Conservation (phyloP, 2,113 vertebrate genomes). For the Herpetotheres cachinnans region DNA sequence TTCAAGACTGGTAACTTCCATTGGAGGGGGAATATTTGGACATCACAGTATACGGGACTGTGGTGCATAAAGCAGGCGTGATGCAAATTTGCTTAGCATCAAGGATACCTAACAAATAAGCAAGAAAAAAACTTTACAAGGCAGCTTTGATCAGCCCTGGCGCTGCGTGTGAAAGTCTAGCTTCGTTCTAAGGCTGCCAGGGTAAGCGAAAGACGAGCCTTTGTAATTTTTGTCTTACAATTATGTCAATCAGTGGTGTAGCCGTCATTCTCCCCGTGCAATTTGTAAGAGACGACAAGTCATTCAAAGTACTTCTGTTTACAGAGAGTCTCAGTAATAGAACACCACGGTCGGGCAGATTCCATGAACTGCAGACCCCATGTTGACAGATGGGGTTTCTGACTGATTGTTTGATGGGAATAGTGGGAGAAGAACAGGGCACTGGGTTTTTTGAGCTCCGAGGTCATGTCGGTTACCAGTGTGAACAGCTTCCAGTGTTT, state of each 20-base stretch:
- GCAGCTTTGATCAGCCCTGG: not conserved
- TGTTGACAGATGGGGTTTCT: conserved; percentile 56
- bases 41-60: not conserved
- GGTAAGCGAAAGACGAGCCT: conserved; percentile 31
- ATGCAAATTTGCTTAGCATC: not conserved
- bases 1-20: not conserved
- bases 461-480: not conserved
- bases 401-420: conserved; percentile 55
- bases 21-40: not conserved
- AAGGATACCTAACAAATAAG: not conserved
- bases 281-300: conserved; percentile 54
- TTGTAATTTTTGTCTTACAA: conserved; percentile 56
- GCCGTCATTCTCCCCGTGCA: conserved; percentile 30
- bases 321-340: conserved; percentile 47
- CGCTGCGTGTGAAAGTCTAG: not conserved
- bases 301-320: conserved; percentile 61
- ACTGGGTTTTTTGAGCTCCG: not conserved
- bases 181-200: conserved; percentile 16
- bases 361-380: conserved; percentile 54
- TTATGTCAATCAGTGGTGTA: conserved; percentile 36
- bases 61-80: not conserved
- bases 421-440: not conserved
- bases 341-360: conserved; percentile 33
- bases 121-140: not conserved
- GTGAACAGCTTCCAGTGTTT: not conserved